A percentile compares a stretch with the other conserved stretches of the same genome.
phyloP scores from a whole-genome alignment of 1,140 invertebrate species.

The Drosophila pruinosa region DNA sequence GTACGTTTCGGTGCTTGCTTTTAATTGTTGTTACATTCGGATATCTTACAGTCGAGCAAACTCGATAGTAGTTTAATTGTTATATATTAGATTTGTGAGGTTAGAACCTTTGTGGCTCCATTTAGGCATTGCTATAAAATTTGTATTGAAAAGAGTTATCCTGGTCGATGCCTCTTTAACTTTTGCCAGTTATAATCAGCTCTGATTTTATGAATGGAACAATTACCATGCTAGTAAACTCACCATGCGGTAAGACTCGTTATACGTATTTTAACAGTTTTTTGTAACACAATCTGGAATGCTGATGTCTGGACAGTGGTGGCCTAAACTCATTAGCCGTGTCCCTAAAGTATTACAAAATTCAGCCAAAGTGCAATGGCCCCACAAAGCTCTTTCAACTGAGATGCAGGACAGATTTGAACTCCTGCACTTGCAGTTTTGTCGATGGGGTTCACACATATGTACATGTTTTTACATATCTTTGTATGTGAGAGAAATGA shows the following conservation, averaged over 20 bases:
- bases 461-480: conserved; percentile 18
- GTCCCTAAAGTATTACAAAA: conserved; percentile 59
- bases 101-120: not conserved
- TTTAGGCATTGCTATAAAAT: conserved; percentile 56
- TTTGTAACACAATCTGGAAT: conserved; percentile 5
- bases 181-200: conserved; percentile 61
- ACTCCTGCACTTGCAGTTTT: no score
- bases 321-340: conserved; percentile 69
- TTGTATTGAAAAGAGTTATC: no score
- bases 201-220: conserved; percentile 65
- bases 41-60: no score
- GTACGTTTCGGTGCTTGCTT: no score
- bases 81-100: no score
- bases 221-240: conserved; percentile 27
- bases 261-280: conserved; percentile 12
- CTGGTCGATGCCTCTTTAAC: conserved; percentile 36
- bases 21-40: no score
- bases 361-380: conserved; percentile 13
- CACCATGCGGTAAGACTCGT: conserved; percentile 16
- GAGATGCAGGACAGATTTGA: conserved; percentile 66
- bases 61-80: no score
- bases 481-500: conserved; percentile 16
- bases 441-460: no score
- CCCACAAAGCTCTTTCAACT: conserved; percentile 26
- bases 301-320: conserved; percentile 36